Evolutionary conservation across 2,888 invertebrate species (phyloP), one percentile per base, ranked within the genome.

Genomic region (Exocentrus adspersus): DNA sequence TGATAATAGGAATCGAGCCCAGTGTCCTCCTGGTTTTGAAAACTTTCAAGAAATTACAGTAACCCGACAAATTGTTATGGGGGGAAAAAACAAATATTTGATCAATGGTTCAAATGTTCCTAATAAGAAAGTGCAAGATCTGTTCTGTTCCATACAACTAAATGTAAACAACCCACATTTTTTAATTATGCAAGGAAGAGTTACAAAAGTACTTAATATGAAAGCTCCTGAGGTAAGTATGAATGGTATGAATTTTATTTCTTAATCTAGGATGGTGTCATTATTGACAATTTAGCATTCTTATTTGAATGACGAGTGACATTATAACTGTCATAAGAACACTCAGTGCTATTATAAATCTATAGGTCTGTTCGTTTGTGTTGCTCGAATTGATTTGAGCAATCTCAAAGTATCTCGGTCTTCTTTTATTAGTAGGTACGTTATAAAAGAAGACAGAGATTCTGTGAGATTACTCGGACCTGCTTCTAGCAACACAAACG

Each of bases 91-190:
- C 79, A 97, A 95, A 78, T 99, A 98, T 80, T 84, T 95, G 73
- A 94, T 99, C 66, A 98, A 99, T 80, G 98, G 98, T 2, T 89
- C 90, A 61, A 91, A 91, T 77, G 97, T 95, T 0, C 92, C 92
- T 70, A 95, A 95, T 83, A 95, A 93, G 78, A 86, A 93, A 72
- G 94, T 98, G 0, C 90, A 91, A 41, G 99, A 99, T 82, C 85
- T 99, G 79, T 99, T 99, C 83, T 94, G 96, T 75, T 96, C 97
- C 0, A 92, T 99, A 4, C 97, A 98, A 80, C 85, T 99, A 37
- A 99, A 99, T 79, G 96, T 99, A 1, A 99, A 99, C 84, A 99
- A 99, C 85, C 99, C 99, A 0, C 98, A 99, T 82, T 99, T 98
- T 84, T 88, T 99, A 30, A 99, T 99, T 77, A 98, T 99, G 98